Percentiles rank a stretch among this genome's conserved stretches.
phyloP scores from a whole-genome alignment of 2,888 invertebrate genomes.

The Leucania comma region DNA sequence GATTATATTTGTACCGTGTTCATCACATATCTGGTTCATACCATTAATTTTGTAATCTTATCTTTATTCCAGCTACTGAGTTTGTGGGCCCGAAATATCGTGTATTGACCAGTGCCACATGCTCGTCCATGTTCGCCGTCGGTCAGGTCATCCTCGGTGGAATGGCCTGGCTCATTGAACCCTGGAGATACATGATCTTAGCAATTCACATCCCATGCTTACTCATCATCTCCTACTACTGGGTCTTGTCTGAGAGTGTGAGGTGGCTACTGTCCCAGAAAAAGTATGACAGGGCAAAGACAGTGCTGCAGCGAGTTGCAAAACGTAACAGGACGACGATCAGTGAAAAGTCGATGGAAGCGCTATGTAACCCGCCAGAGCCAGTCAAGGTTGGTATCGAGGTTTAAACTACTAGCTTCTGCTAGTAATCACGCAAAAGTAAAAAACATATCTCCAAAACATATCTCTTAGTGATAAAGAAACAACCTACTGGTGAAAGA shows the following conservation, averaged over 20 bases:
- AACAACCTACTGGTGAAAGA: too few species aligned
- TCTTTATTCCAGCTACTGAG: constrained; percentile 91
- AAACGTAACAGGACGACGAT: constrained; percentile 90
- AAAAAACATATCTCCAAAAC: too few species aligned
- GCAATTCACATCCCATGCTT: constrained; percentile 93
- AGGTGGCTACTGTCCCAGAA: constrained; percentile 94
- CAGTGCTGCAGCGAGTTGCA: constrained; percentile 91
- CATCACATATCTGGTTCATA: not conserved
- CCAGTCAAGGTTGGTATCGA: constrained; percentile 37
- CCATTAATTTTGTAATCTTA: not conserved
- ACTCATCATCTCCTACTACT: constrained; percentile 92
- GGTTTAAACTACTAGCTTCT: not conserved
- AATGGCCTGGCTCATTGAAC: constrained; percentile 92
- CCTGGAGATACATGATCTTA: constrained; percentile 93
- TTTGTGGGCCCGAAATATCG: constrained; percentile 94
- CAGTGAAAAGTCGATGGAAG: constrained; percentile 87
- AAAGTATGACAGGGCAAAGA: constrained; percentile 91
- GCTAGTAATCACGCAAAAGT: too few species aligned
- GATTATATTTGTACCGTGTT: not conserved
- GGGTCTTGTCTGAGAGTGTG: constrained; percentile 92
- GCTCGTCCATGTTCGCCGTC: constrained; percentile 93
- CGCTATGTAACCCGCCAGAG: constrained; percentile 82
- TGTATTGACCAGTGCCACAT: constrained; percentile 92
- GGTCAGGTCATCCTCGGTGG: constrained; percentile 93
- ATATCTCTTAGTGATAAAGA: too few species aligned